These are phyloP conservation scores for Papilio dardanus DNA, from an alignment of 1,140 invertebrate genomes.

Conservation along the genomic window DNA sequence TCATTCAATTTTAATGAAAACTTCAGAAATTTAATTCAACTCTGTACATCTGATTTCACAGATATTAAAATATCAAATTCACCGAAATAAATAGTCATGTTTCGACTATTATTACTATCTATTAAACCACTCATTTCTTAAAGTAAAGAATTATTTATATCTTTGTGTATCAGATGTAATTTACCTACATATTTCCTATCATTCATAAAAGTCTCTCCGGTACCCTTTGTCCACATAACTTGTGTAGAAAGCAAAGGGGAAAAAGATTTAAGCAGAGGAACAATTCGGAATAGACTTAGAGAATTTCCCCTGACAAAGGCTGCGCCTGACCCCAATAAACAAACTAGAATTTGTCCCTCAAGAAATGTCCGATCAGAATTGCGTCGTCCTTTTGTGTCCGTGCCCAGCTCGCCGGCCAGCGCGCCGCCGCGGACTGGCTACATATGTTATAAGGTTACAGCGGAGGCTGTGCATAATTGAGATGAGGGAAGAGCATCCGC, in stretches of 20 bases:
- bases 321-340: constrained; percentile 16
- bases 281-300: constrained; percentile 12
- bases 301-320: constrained; percentile 21
- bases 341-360: constrained; percentile 21
- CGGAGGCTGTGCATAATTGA: constrained; percentile 25
- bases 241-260: not conserved
- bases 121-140: not conserved
- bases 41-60: not conserved
- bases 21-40: not conserved
- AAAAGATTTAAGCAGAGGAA: constrained; percentile 20
- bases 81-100: too few relatives aligned
- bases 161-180: not conserved
- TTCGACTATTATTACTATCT: too few relatives aligned
- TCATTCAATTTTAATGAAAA: not conserved
- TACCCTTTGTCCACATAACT: not conserved
- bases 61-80: not conserved
- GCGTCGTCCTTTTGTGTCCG: constrained; percentile 9
- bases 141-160: not conserved
- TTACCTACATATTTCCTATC: not conserved
- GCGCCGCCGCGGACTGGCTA: not conserved
- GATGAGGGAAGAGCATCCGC: constrained; percentile 11
- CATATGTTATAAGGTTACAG: constrained; percentile 16
- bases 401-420: not conserved
- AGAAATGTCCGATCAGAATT: constrained; percentile 26
- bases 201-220: not conserved